These are phyloP conservation scores for Odontocolon sp. DNA, from an alignment of 2,888 invertebrate species.

Conservation along the genomic window DNA sequence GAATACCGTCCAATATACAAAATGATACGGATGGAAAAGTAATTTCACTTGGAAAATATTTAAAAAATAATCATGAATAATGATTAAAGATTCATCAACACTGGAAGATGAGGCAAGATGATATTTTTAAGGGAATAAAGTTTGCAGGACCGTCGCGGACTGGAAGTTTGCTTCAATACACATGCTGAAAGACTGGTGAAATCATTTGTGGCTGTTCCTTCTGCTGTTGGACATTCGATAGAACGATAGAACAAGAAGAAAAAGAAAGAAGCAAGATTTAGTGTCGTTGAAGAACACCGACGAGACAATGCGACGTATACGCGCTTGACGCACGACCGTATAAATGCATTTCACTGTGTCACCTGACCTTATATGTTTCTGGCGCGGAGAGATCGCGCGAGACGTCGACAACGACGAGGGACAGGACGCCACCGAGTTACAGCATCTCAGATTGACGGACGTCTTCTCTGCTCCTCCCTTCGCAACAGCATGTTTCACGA, in stretches of 20 bases:
- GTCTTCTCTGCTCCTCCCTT: constrained; percentile 32
- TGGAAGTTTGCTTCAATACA: too few relatives aligned
- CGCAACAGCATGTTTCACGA: constrained; percentile 20
- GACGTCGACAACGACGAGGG: constrained; percentile 34
- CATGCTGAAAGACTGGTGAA: constrained; percentile 6
- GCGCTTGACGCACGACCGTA: constrained; percentile 43
- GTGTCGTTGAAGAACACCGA: constrained; percentile 24
- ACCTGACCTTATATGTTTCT: constrained; percentile 50
- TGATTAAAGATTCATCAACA: too few relatives aligned
- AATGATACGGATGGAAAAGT: too few relatives aligned
- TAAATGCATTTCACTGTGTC: constrained; percentile 55
- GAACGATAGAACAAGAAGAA: constrained; percentile 29
- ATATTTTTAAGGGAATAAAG: too few relatives aligned
- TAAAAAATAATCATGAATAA: too few relatives aligned
- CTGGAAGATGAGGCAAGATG: too few relatives aligned
- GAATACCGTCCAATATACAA: too few relatives aligned
- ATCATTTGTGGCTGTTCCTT: neutral
- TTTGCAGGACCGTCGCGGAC: too few relatives aligned
- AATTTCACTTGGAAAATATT: too few relatives aligned
- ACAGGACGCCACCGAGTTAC: constrained; percentile 26
- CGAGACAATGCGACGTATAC: constrained; percentile 51
- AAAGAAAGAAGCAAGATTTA: constrained; percentile 48
- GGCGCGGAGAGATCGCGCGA: constrained; percentile 36
- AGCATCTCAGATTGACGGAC: constrained; percentile 44
- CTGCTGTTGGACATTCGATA: neutral